These are phyloP conservation scores for Perca flavescens DNA, from an alignment of 2,113 vertebrate genomes.

Conservation along the genomic window DNA sequence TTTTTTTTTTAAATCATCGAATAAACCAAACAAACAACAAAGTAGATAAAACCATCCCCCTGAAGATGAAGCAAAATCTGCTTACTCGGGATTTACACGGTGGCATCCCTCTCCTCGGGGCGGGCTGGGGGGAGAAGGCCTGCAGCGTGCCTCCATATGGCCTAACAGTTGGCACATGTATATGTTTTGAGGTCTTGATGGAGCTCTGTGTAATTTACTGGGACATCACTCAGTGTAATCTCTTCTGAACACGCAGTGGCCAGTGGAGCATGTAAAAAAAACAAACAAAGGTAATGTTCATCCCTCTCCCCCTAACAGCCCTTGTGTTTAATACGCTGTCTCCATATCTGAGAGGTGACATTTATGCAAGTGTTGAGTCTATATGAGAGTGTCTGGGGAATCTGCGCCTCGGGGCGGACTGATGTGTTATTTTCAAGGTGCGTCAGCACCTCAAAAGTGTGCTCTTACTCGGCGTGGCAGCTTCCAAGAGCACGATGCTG, in stretches of 20 bases:
- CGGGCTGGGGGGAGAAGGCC: constrained; percentile 53
- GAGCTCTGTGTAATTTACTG: constrained; percentile 55
- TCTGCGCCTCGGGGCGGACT: constrained; percentile 36
- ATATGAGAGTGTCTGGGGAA: constrained; percentile 32
- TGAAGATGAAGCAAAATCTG: constrained; percentile 73
- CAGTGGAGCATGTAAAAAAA: constrained; percentile 19
- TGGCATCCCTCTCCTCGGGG: constrained; percentile 52
- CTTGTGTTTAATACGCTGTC: neutral
- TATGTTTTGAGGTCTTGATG: constrained; percentile 64
- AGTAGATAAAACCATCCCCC: constrained; percentile 4
- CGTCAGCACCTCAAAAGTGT: too few species aligned
- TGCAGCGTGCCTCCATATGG: constrained; percentile 81
- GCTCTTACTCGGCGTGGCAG: too few species aligned
- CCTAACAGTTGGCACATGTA: constrained; percentile 78
- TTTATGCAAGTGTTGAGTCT: constrained; percentile 54
- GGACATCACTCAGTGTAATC: constrained; percentile 53
- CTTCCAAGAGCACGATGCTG: constrained; percentile 26
- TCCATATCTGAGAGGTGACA: constrained; percentile 51
- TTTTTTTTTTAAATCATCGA: too few species aligned
- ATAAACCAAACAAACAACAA: too few species aligned
- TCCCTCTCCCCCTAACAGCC: neutral
- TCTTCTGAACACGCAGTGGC: constrained; percentile 18
- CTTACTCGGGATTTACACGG: constrained; percentile 70
- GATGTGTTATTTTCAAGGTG: constrained; percentile 4
- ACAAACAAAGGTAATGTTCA: neutral